phyloP scores from a whole-genome alignment of 2,113 vertebrate species.

The Sinocyclocheilus rhinocerous region DNA sequence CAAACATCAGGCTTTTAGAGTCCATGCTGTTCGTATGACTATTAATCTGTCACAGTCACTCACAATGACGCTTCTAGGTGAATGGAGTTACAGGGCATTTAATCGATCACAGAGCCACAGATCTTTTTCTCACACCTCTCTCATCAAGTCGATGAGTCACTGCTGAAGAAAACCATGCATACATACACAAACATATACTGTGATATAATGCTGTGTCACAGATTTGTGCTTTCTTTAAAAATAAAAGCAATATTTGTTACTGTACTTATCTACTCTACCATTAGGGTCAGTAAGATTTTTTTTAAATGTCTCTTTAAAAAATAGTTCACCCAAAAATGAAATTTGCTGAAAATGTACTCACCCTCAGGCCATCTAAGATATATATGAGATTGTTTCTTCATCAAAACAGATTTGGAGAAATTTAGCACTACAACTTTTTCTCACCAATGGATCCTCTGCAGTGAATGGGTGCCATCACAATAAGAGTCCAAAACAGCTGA shows the following conservation, averaged over 20 bases:
- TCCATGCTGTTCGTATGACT: not conserved
- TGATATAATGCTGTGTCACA: not conserved
- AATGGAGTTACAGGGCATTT: not conserved
- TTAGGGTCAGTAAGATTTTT: not conserved
- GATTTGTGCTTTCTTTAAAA: not conserved
- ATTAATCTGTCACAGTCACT: constrained; percentile 18
- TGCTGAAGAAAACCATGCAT: not conserved
- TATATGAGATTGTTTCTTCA: too few relatives aligned
- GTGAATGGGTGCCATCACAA: too few relatives aligned
- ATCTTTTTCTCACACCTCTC: constrained; percentile 16
- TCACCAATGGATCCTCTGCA: too few relatives aligned
- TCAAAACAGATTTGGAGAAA: too few relatives aligned
- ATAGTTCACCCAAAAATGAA: too few relatives aligned
- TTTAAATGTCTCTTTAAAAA: too few relatives aligned
- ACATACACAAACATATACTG: not conserved
- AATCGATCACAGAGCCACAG: constrained; percentile 29
- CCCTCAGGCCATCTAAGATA: too few relatives aligned
- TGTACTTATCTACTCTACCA: not conserved
- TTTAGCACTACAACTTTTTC: too few relatives aligned
- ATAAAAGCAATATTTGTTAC: not conserved
- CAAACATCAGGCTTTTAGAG: not conserved
- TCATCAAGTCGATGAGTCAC: not conserved
- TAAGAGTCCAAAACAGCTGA: too few relatives aligned
- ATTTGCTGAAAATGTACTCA: too few relatives aligned
- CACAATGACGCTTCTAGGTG: not conserved